Base-by-base conservation (phyloP, 2,888 invertebrate species). In the Micoletzkya japonica region DNA sequence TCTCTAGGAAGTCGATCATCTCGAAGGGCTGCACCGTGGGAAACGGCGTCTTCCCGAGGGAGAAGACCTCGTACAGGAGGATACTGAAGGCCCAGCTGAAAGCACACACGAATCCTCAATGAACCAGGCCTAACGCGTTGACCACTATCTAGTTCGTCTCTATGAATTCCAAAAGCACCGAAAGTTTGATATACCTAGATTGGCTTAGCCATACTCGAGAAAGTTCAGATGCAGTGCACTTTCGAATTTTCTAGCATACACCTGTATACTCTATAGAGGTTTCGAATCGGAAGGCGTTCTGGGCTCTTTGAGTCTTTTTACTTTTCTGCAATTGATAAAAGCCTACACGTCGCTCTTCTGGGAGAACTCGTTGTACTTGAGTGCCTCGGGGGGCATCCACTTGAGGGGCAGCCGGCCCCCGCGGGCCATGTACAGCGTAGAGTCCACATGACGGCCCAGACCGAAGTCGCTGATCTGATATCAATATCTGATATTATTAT, bases 381-480 rank as follows among this genome's bases (percentile, higher is more conserved):
- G 71, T 20, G 81, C 76, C 69, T 81, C 81, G 0, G 75, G 69
- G 28, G 81, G 75, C 81, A 81, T 81, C 81, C 81, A 81, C 72
- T 81, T 81, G 3, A 81, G 76, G 6, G 81, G 81, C 36, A 81
- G 75, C 36, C 76, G 73, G 1, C 81, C 81, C 28, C 80, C 81
- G 61, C 77, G 76, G 2, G 80, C 74, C n/a, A 78, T 79, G 70
- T 81, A 81, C 4, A 81, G 72, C 24, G 78, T 74, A 7, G 77
- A 76, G 59, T 80, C 77, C 26, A 78, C 75, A 61, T 81, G 77
- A 2, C 81, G 75, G 49, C 81, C 81, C 14, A 81, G 70, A 7
- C 81, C 81, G 61, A 81, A 81, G 63, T 81, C 81, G 64, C 77
- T 75, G 50, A 81, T 74, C 80, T 81, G 67, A 14, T n/a, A n/a